A percentile compares a stretch with the other conserved stretches of the same genome.
Conservation (phyloP, 2,113 vertebrate genomes). For the Pipa parva region DNA sequence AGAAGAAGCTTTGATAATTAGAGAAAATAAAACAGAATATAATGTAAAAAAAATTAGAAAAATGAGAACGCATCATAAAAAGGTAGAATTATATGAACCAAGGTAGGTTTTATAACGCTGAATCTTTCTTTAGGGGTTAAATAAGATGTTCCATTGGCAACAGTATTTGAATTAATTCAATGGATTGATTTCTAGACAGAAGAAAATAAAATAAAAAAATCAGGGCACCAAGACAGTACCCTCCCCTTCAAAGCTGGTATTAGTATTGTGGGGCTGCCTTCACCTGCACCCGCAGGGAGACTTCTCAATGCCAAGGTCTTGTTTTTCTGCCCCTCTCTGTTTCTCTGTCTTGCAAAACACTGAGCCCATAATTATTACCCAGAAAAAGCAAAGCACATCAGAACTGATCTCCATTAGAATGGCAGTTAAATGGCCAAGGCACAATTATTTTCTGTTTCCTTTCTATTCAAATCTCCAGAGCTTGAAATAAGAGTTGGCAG, state of each 20-base stretch:
- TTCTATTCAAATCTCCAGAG: conserved; percentile 33
- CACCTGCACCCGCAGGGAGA: conserved; percentile 18
- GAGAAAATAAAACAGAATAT: too few relatives aligned
- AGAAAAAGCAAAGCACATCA: conserved; percentile 31
- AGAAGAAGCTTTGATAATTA: too few relatives aligned
- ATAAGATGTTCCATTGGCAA: conserved; percentile 34
- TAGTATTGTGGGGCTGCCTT: conserved; percentile 39
- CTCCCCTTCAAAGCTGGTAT: background rate
- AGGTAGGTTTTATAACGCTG: too few relatives aligned
- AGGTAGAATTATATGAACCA: too few relatives aligned
- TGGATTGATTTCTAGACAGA: conserved; percentile 22
- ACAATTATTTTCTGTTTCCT: conserved; percentile 29
- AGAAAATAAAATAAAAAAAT: conserved; percentile 23
- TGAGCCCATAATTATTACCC: conserved; percentile 44
- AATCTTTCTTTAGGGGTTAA: too few relatives aligned
- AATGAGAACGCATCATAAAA: too few relatives aligned
- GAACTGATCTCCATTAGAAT: conserved; percentile 31
- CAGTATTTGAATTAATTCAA: conserved; percentile 29
- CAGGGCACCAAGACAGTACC: conserved; percentile 14
- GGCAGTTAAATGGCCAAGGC: conserved; percentile 37
- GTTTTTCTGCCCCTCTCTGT: conserved; percentile 41
- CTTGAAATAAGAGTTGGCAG: conserved; percentile 35
- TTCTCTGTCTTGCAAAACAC: conserved; percentile 39
- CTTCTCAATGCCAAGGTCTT: conserved; percentile 39
- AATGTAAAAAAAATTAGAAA: too few relatives aligned